phyloP scores from a whole-genome alignment of 2,888 invertebrate species.

The Dasypogon diadema region DNA sequence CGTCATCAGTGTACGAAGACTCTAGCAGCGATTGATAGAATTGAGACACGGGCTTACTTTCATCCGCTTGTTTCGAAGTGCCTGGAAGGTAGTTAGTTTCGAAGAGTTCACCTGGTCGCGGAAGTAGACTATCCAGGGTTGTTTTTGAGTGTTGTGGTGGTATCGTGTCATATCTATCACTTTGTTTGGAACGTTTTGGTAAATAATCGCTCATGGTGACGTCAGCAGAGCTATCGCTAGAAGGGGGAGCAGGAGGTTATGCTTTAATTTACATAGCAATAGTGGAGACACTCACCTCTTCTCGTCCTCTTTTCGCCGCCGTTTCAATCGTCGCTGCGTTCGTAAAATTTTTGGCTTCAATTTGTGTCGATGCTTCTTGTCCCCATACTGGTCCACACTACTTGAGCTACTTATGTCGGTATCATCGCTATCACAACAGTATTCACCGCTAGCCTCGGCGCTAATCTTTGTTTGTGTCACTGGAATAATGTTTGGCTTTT shows the following conservation, averaged over 20 bases:
- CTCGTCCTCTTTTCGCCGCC: conserved; percentile 1
- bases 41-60: conserved; percentile 60
- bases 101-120: not conserved
- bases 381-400: conserved; percentile 60
- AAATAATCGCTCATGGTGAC: not conserved
- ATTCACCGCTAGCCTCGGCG: not conserved
- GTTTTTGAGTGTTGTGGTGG: conserved; percentile 13
- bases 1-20: conserved; percentile 67
- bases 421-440: conserved; percentile 63
- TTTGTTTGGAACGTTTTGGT: conserved; percentile 23
- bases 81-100: conserved; percentile 62
- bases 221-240: not conserved
- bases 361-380: conserved; percentile 9
- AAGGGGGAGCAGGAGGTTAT: no score
- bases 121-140: not conserved
- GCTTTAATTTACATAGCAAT: no score
- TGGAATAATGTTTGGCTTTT: not conserved
- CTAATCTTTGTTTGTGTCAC: conserved; percentile 19
- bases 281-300: conserved; percentile 1
- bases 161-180: not conserved
- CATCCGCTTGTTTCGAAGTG: conserved; percentile 64
- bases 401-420: conserved; percentile 68
- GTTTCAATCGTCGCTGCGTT: conserved; percentile 10
- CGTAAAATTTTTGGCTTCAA: not conserved
- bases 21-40: conserved; percentile 68